These are phyloP conservation scores for Amphipyra berbera DNA, from an alignment of 2,888 invertebrate genomes.

Conservation along the genomic window DNA sequence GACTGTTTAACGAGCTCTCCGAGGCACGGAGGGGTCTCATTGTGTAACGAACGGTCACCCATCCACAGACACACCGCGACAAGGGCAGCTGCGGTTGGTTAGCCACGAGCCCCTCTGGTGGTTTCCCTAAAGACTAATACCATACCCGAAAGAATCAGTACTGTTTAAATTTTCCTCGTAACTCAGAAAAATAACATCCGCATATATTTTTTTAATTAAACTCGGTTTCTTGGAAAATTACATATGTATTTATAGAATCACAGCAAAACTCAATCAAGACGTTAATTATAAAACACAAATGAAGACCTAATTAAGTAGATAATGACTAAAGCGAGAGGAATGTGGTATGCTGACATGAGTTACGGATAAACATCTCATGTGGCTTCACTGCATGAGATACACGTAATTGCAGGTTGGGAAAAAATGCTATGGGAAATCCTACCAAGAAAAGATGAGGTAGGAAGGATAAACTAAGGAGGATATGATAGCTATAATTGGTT, in stretches of 20 bases:
- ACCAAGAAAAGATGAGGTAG: neutral
- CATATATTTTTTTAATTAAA: neutral
- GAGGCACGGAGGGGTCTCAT: no score
- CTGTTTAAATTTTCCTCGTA: neutral
- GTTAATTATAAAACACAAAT: slow-evolving; percentile 48
- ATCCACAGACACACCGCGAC: no score
- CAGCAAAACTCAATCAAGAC: slow-evolving; percentile 19
- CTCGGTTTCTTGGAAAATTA: neutral
- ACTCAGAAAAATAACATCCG: neutral
- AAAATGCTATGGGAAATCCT: slow-evolving; percentile 35
- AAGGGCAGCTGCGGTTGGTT: no score
- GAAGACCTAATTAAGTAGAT: slow-evolving; percentile 40
- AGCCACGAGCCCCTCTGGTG: no score
- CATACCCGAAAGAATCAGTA: no score
- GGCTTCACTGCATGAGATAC: slow-evolving; percentile 17
- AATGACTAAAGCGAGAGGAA: slow-evolving; percentile 36
- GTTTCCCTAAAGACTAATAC: no score
- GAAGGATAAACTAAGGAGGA: neutral
- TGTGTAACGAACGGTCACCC: no score
- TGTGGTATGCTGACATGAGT: slow-evolving; percentile 32
- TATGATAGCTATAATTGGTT: neutral
- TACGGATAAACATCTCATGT: slow-evolving; percentile 43
- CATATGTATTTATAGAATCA: neutral
- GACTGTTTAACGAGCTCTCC: no score
- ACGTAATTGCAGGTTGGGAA: slow-evolving; percentile 39